phyloP scores from a whole-genome alignment of 2,797 vertebrate genomes.

The Poecilia velifera region DNA sequence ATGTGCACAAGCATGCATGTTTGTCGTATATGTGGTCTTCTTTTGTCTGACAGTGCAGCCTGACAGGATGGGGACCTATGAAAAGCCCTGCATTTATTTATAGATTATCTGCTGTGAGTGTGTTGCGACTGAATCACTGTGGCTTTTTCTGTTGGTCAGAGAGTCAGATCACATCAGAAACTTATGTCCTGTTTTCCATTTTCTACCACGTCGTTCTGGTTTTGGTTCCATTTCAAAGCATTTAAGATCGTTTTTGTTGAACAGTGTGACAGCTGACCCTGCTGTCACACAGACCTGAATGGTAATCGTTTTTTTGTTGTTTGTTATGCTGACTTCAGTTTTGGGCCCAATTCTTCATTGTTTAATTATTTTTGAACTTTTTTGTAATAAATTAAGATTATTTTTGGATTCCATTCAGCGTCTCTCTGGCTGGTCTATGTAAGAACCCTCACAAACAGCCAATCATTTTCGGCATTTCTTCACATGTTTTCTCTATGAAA shows the following conservation, averaged over 20 bases:
- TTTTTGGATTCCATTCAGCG: too few species aligned
- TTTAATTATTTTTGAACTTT: too few species aligned
- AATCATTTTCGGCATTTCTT: background rate
- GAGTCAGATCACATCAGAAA: background rate
- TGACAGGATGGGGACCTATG: conserved; percentile 64
- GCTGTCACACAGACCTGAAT: too few species aligned
- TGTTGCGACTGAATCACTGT: conserved; percentile 14
- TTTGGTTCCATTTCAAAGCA: background rate
- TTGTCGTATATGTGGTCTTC: conserved; percentile 24
- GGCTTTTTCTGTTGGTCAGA: background rate
- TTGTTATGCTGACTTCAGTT: too few species aligned
- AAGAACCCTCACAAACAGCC: too few species aligned
- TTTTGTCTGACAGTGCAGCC: conserved; percentile 51
- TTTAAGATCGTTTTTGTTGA: background rate
- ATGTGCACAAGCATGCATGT: conserved; percentile 30
- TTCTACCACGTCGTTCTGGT: background rate
- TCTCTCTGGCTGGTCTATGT: too few species aligned
- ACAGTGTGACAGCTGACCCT: too few species aligned
- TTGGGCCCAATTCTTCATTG: too few species aligned
- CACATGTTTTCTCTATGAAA: background rate
- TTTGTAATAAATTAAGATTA: too few species aligned
- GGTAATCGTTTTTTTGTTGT: too few species aligned
- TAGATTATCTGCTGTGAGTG: conserved; percentile 24
- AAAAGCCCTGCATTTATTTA: conserved; percentile 53
- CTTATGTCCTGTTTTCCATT: background rate